phyloP scores from a whole-genome alignment of 2,888 invertebrate species.

The Dryocosmus kuriphilus region DNA sequence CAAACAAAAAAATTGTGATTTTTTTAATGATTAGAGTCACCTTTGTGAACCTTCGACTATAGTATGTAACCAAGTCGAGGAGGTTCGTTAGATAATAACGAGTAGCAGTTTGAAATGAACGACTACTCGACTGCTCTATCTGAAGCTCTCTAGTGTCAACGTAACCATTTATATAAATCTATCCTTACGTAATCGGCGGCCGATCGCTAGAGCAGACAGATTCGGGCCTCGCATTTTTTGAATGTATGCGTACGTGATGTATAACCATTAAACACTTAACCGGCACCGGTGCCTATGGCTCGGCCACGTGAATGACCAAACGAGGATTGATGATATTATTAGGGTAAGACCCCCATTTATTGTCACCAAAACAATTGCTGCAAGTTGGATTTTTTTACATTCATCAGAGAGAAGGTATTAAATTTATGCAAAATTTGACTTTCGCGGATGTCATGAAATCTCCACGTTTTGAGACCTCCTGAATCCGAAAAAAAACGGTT shows the following conservation, averaged over 20 bases:
- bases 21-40: neutral
- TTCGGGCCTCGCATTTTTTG: constrained; percentile 46
- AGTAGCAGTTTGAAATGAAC: constrained; percentile 50
- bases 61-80: constrained; percentile 52
- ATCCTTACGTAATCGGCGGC: constrained; percentile 73
- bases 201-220: constrained; percentile 68
- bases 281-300: neutral
- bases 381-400: too few species aligned
- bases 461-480: too few species aligned
- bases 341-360: too few species aligned
- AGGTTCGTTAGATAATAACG: constrained; percentile 59
- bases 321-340: neutral
- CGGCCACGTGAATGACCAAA: constrained; percentile 19
- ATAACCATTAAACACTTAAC: too few species aligned
- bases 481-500: too few species aligned
- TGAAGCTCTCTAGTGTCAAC: constrained; percentile 73
- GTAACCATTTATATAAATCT: constrained; percentile 78
- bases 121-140: constrained; percentile 55
- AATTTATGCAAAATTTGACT: too few species aligned
- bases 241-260: constrained; percentile 17
- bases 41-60: constrained; percentile 45
- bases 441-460: too few species aligned
- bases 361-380: too few species aligned
- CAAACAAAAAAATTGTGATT: neutral
- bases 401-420: too few species aligned